Evolutionary conservation across 2,113 vertebrate species (phyloP), one percentile per base, ranked within the genome.

Genomic region (Sporophila hypoxantha): DNA sequence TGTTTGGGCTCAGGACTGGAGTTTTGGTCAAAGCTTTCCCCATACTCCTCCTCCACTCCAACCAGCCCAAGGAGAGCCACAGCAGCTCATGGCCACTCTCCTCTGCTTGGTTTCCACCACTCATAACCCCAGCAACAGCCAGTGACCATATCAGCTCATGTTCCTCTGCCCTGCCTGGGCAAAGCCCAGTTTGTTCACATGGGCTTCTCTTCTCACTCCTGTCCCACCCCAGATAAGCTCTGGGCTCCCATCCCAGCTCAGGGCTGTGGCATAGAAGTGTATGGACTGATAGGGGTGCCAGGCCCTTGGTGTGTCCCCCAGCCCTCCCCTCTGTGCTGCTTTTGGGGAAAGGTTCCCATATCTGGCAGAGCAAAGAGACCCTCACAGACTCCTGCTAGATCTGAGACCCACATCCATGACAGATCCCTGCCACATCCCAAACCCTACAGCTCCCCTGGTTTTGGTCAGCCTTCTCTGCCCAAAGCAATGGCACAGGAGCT

Each of bases 381-480:
- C 36, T 76, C 44, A 17, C 17, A 70, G 76, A 61, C 8, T 16
- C 13, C 37, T 49, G 44, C 17, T 25, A 25, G 36, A 59, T 36
- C 42, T 34, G 42, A 66, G 42, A 75, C 17, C 22, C 55, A n/a
- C 25, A 34, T 41, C 11, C 16, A 3, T 4, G 56, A 5, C 25
- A 59, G 70, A 42, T 12, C 36, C 17, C 41, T 49, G 46, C 34
- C 23, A 27, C 27, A 44, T 50, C 44, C 19, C 10, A 65, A 14
- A 44, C 30, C 18, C 17, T 3, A 0, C 0, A 5, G 12, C 8
- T 84, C 9, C 20, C 18, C 34, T 6, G 4, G 12, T 47, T 78
- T 73, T 34, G 16, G 9, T 39, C 59, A 46, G 3, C 20, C 5
- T 20, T 10, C 46, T 76, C 39, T 74, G 36, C 60, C 68, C 30